Conservation (phyloP, 2,113 vertebrate species). For the Mormyrus iriodes region DNA sequence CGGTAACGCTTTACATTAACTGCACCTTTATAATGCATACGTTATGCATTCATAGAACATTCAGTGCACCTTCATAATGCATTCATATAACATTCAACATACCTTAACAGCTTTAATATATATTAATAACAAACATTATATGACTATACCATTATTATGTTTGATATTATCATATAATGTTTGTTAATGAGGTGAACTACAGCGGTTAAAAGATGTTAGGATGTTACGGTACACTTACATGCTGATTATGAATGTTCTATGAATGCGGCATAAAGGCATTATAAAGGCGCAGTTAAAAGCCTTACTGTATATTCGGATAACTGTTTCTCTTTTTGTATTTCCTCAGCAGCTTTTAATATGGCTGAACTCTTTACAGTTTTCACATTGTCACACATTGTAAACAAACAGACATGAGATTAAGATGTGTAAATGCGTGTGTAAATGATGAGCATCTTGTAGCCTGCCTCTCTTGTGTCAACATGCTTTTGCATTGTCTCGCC, state of each 20-base stretch:
- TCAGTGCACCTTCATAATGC: no score
- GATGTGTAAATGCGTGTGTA: neutral
- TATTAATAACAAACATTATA: neutral
- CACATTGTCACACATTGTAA: neutral
- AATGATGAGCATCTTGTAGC: neutral
- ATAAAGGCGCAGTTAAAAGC: neutral
- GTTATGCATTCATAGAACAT: no score
- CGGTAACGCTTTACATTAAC: neutral
- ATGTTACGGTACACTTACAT: neutral
- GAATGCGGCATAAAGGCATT: neutral
- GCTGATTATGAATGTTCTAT: neutral
- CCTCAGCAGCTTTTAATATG: neutral
- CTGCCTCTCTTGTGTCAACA: neutral
- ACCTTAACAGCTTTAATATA: neutral
- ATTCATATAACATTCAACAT: neutral
- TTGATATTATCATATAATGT: neutral
- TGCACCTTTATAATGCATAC: neutral
- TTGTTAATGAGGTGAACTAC: neutral
- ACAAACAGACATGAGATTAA: neutral
- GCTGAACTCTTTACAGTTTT: neutral
- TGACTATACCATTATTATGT: neutral
- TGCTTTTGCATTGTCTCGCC: slow-evolving; percentile 27
- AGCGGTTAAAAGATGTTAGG: neutral
- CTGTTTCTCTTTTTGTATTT: neutral
- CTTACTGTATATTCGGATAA: neutral